phyloP scores from a whole-genome alignment of 2,797 vertebrate species.

The Choloepus didactylus region DNA sequence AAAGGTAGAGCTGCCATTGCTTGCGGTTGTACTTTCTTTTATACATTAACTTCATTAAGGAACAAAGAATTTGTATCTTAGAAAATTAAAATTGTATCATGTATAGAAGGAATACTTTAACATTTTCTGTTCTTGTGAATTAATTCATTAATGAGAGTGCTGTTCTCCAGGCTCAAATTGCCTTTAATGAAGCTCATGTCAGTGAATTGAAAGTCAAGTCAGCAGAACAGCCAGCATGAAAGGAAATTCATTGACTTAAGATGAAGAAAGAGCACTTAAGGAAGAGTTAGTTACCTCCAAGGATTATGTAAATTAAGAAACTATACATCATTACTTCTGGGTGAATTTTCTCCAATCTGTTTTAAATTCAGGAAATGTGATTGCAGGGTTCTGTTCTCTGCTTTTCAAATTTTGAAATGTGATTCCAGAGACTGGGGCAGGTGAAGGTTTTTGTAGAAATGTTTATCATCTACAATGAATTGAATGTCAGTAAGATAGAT shows the following conservation, averaged over 20 bases:
- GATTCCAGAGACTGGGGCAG: background rate
- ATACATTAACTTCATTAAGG: background rate
- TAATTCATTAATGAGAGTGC: background rate
- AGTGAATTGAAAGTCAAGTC: slow-evolving; percentile 93
- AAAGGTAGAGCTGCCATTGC: slow-evolving; percentile 89
- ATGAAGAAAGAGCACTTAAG: slow-evolving; percentile 93
- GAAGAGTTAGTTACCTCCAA: slow-evolving; percentile 55
- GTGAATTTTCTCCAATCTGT: background rate
- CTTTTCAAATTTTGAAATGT: background rate
- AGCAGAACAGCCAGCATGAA: slow-evolving; percentile 78
- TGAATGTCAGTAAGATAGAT: too few relatives aligned
- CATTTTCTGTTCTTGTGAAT: too few relatives aligned
- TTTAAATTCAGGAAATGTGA: background rate
- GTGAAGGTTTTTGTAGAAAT: too few relatives aligned
- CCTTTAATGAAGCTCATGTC: slow-evolving; percentile 93
- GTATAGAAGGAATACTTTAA: too few relatives aligned
- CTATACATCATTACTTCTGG: background rate
- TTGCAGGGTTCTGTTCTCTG: background rate
- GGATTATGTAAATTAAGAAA: background rate
- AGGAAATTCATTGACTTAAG: slow-evolving; percentile 90
- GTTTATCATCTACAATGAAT: too few relatives aligned
- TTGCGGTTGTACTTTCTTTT: background rate
- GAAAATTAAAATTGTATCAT: too few relatives aligned
- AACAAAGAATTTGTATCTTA: too few relatives aligned
- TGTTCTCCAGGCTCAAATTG: slow-evolving; percentile 88